phyloP scores from a whole-genome alignment of 1,140 invertebrate genomes.

The Brachionus rotundiformis region DNA sequence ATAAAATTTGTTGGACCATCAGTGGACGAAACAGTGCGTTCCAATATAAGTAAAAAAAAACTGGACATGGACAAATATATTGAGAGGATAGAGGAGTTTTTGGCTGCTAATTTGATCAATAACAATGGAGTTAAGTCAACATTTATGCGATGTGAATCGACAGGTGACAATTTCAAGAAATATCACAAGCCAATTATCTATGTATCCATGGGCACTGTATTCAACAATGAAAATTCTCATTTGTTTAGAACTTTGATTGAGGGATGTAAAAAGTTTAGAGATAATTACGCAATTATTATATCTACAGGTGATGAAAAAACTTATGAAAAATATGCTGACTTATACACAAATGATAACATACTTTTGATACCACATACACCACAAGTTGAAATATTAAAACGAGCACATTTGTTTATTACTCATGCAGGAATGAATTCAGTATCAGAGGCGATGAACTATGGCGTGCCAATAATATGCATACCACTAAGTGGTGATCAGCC shows the following conservation, averaged over 20 bases:
- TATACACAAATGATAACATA: neutral
- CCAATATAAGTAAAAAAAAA: conserved; percentile 27
- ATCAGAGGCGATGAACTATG: conserved; percentile 41
- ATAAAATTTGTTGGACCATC: conserved; percentile 50
- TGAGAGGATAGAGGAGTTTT: conserved; percentile 40
- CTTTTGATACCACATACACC: conserved; percentile 45
- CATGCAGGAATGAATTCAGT: conserved; percentile 51
- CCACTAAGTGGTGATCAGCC: conserved; percentile 50
- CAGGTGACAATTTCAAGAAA: conserved; percentile 48
- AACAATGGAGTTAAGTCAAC: neutral
- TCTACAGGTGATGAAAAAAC: conserved; percentile 47
- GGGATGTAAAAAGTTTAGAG: conserved; percentile 16
- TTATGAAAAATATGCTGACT: conserved; percentile 36
- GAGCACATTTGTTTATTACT: conserved; percentile 46
- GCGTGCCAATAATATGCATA: conserved; percentile 49
- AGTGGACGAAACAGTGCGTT: conserved; percentile 28
- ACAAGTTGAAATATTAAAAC: conserved; percentile 48
- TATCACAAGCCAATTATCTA: conserved; percentile 38
- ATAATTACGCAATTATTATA: conserved; percentile 28
- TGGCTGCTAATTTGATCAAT: neutral
- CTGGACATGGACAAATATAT: conserved; percentile 32
- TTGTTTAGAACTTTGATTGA: conserved; percentile 23
- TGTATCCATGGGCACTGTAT: conserved; percentile 50
- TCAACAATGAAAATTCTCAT: conserved; percentile 48
- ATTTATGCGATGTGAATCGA: conserved; percentile 32